Conservation (phyloP, 2,797 vertebrate species). For the Cuculus canorus region DNA sequence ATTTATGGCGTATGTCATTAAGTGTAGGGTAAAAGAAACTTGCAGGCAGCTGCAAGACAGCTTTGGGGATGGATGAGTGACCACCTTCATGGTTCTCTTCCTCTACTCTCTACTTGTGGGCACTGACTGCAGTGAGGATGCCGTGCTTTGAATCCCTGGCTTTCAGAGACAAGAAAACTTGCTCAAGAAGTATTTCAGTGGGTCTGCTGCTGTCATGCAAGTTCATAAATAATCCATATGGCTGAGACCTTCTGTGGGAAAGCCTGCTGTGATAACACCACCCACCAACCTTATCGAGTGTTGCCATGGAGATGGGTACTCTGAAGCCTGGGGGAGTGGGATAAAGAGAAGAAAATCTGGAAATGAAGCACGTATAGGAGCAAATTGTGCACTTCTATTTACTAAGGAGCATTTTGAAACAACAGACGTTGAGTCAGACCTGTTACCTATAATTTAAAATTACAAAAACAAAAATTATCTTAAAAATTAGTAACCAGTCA, state of each 20-base stretch:
- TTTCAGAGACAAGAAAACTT: constrained; percentile 45
- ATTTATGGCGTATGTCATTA: neutral
- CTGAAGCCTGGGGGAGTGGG: constrained; percentile 59
- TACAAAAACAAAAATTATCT: neutral
- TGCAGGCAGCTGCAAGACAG: neutral
- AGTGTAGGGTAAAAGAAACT: neutral
- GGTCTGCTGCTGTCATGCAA: constrained; percentile 62
- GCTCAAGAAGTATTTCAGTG: constrained; percentile 41
- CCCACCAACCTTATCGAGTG: constrained; percentile 68
- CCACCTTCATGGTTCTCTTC: neutral
- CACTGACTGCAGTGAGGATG: neutral
- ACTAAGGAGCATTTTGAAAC: constrained; percentile 8
- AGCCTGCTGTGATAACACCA: constrained; percentile 72
- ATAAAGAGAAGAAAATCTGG: constrained; percentile 58
- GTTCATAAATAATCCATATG: constrained; percentile 75
- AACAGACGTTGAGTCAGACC: neutral
- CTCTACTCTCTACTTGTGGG: neutral
- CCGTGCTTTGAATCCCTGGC: neutral
- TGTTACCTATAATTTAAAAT: neutral
- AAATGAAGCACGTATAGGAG: constrained; percentile 35
- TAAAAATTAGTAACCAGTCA: neutral
- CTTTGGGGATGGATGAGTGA: neutral
- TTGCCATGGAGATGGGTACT: constrained; percentile 68
- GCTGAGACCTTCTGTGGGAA: constrained; percentile 68
- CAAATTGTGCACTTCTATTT: neutral